Evolutionary conservation across 2,797 vertebrate genomes (phyloP).

Genomic region (Nannoperca obscura): DNA sequence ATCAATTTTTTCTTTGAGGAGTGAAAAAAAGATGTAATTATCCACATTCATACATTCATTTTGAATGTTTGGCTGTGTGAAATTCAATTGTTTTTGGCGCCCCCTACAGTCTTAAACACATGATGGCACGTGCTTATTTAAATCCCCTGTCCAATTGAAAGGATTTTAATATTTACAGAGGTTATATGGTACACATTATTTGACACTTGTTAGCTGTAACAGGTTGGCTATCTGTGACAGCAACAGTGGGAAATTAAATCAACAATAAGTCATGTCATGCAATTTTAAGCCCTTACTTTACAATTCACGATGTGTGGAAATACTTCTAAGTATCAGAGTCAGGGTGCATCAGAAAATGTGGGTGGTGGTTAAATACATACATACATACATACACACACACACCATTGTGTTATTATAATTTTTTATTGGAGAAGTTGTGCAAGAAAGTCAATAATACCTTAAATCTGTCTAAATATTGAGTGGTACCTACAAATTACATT

Average conservation of each 20-base stretch:
- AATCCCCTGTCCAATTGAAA: background rate
- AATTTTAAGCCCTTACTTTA: background rate
- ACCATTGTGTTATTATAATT: too few relatives aligned
- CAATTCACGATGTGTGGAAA: background rate
- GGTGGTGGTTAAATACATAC: background rate
- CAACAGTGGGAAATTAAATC: background rate
- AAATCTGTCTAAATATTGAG: background rate
- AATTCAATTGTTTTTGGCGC: slow-evolving; percentile 51
- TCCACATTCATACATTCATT: background rate
- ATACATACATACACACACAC: background rate
- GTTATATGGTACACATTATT: background rate
- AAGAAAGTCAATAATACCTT: background rate
- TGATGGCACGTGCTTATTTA: background rate
- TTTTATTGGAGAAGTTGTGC: background rate
- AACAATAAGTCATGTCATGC: background rate
- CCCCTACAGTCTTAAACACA: slow-evolving; percentile 32
- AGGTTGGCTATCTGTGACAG: background rate
- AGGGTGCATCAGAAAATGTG: too few relatives aligned
- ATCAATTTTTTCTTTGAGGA: background rate
- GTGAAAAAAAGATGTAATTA: background rate
- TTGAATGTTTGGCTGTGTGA: background rate
- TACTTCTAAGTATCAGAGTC: too few relatives aligned
- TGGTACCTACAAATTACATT: background rate
- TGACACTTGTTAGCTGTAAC: background rate
- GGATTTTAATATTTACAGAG: background rate